Conservation (phyloP, 2,113 vertebrate species). For the Pollachius pollachius region DNA sequence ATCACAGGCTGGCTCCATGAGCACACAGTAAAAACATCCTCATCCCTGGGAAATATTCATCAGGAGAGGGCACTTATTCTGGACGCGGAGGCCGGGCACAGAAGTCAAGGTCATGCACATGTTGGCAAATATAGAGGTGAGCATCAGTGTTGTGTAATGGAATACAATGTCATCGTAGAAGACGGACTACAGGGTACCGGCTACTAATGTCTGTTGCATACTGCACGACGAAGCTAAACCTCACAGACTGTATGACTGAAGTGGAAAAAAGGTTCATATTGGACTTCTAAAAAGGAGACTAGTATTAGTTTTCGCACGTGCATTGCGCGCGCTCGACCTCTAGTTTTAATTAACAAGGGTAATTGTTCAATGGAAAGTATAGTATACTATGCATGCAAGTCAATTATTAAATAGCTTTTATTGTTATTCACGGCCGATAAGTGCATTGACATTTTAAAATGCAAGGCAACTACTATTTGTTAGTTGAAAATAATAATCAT, state of each 20-base stretch:
- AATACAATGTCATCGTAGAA: conserved; percentile 13
- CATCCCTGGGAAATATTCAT: conserved; percentile 24
- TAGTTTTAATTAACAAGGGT: no score
- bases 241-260: neutral
- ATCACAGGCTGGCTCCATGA: conserved; percentile 10
- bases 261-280: neutral
- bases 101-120: conserved; percentile 17
- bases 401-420: no score
- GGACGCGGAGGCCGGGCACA: neutral
- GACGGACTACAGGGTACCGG: neutral
- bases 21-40: conserved; percentile 8
- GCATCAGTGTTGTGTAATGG: conserved; percentile 19
- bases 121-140: conserved; percentile 5
- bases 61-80: conserved; percentile 16
- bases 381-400: no score
- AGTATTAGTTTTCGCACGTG: no score
- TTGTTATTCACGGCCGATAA: no score
- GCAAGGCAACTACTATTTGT: no score
- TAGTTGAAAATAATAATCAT: no score
- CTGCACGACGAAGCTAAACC: no score
- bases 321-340: no score
- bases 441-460: no score
- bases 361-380: no score
- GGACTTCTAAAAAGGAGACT: neutral
- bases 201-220: no score